A percentile compares a stretch with the other conserved stretches of the same genome.
These are phyloP conservation scores for Saccostrea glomerata DNA, from an alignment of 1,140 invertebrate species.

Conservation along the genomic window DNA sequence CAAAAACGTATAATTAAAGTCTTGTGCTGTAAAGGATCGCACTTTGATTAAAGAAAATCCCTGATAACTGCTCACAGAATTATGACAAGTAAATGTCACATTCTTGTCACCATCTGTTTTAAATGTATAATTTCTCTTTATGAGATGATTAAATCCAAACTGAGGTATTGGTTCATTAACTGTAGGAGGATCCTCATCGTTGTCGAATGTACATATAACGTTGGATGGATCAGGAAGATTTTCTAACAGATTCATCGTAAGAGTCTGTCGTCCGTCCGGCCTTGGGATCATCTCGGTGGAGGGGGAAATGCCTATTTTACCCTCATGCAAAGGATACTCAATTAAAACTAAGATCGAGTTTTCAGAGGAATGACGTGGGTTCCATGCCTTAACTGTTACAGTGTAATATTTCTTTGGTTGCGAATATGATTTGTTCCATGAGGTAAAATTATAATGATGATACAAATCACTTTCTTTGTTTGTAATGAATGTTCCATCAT, in stretches of 20 bases:
- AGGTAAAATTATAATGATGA: slow-evolving; percentile 16
- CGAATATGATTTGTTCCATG: slow-evolving; percentile 11
- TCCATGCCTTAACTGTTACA: background rate
- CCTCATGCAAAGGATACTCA: slow-evolving; percentile 46
- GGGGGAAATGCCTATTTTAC: slow-evolving; percentile 12
- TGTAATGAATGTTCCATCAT: slow-evolving; percentile 26
- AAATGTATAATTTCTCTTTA: slow-evolving; percentile 5
- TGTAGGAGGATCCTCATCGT: background rate
- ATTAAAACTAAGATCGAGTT: background rate
- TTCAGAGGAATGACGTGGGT: background rate
- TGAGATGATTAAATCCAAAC: background rate
- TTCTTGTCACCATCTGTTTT: slow-evolving; percentile 29
- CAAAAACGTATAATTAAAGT: slow-evolving; percentile 14
- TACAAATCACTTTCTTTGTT: slow-evolving; percentile 6
- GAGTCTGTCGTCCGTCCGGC: slow-evolving; percentile 46
- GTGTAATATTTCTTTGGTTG: slow-evolving; percentile 20
- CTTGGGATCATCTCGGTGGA: slow-evolving; percentile 32
- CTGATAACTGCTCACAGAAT: slow-evolving; percentile 43
- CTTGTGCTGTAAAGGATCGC: slow-evolving; percentile 1
- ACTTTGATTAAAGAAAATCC: slow-evolving; percentile 15
- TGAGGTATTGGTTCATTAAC: slow-evolving; percentile 27
- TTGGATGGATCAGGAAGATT: slow-evolving; percentile 46
- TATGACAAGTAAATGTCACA: slow-evolving; percentile 41
- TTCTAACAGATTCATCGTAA: slow-evolving; percentile 34
- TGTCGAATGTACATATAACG: slow-evolving; percentile 44